These are phyloP conservation scores for Drosophila nigricruria DNA, from an alignment of 2,888 invertebrate species.

Conservation along the genomic window DNA sequence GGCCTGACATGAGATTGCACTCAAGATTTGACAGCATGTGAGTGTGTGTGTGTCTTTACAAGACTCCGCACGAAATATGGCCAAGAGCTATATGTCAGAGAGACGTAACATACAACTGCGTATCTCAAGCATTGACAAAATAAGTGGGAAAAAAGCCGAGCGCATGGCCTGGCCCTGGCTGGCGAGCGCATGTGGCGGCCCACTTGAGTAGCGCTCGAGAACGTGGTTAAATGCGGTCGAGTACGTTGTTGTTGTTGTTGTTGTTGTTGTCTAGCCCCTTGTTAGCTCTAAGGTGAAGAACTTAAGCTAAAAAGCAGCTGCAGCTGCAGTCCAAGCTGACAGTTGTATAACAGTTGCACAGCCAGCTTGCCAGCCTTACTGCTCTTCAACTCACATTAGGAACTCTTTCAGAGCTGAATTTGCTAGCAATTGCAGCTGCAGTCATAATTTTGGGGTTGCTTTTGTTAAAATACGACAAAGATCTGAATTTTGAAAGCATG, in stretches of 20 bases:
- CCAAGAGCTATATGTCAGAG: slow-evolving; percentile 70
- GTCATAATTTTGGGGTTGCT: background rate
- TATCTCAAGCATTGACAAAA: slow-evolving; percentile 18
- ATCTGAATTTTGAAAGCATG: background rate
- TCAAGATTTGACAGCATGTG: slow-evolving; percentile 52
- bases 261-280: slow-evolving; percentile 1
- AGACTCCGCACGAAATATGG: slow-evolving; percentile 23
- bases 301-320: background rate
- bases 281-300: background rate
- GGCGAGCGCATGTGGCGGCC: slow-evolving; percentile 6
- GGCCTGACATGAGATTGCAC: slow-evolving; percentile 73
- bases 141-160: background rate
- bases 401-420: background rate
- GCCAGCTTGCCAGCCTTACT: background rate
- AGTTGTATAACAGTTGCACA: background rate
- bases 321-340: slow-evolving; percentile 5
- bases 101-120: background rate
- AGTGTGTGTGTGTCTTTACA: slow-evolving; percentile 7
- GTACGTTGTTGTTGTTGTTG: slow-evolving; percentile 4
- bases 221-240: slow-evolving; percentile 43
- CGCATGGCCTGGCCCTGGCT: background rate
- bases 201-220: slow-evolving; percentile 23
- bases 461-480: too few relatives aligned
- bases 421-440: background rate
- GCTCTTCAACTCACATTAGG: background rate